phyloP scores from a whole-genome alignment of 2,888 invertebrate species.

The Phorcus lineatus region DNA sequence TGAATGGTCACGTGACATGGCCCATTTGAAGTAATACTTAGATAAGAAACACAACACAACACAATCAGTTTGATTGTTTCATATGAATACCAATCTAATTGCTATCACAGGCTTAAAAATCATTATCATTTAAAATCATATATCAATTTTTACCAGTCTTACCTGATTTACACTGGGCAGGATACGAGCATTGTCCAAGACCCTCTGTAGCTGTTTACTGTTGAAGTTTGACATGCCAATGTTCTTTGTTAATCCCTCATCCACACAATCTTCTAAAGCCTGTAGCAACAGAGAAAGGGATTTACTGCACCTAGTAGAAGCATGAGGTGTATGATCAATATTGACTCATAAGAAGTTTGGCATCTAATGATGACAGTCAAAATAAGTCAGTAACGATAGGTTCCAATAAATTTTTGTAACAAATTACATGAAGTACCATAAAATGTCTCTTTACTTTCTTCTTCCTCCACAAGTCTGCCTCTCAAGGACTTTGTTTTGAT shows the following conservation, averaged over 20 bases:
- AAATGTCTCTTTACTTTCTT: no score
- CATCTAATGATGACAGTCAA: not conserved
- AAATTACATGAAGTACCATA: not conserved
- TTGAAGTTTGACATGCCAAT: slow-evolving; percentile 92
- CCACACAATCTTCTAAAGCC: slow-evolving; percentile 84
- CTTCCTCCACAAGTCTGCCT: not conserved
- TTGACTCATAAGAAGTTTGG: not conserved
- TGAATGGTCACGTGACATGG: no score
- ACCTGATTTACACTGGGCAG: slow-evolving; percentile 78
- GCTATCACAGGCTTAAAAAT: no score
- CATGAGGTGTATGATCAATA: not conserved
- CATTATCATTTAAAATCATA: no score
- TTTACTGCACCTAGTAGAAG: not conserved
- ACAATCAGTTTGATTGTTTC: no score
- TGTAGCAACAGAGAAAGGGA: slow-evolving; percentile 33
- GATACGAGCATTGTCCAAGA: slow-evolving; percentile 79
- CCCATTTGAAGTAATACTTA: no score
- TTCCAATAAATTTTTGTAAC: not conserved
- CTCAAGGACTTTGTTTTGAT: no score
- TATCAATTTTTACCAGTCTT: not conserved
- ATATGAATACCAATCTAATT: no score
- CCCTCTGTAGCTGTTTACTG: slow-evolving; percentile 82
- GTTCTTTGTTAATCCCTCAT: slow-evolving; percentile 82
- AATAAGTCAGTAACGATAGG: not conserved
- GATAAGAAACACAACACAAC: no score